phyloP scores from a whole-genome alignment of 2,888 invertebrate species.

The Altica lythri region DNA sequence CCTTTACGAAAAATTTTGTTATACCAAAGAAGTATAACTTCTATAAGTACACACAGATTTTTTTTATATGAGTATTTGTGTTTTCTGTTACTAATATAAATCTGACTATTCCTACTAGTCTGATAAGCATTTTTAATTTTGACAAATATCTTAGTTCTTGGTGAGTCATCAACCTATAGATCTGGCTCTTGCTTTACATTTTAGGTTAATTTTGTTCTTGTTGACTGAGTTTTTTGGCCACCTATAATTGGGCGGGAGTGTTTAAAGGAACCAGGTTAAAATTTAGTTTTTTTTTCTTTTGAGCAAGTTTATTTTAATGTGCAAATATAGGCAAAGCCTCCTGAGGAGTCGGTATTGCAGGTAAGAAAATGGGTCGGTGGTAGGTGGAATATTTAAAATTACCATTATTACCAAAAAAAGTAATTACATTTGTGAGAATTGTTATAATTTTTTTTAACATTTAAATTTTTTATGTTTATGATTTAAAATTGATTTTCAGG shows the following conservation, averaged over 20 bases:
- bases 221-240: constrained; percentile 34
- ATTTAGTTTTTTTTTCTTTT: constrained; percentile 38
- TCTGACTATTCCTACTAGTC: no score
- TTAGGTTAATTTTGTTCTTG: constrained; percentile 32
- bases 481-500: no score
- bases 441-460: no score
- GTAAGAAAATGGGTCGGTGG: constrained; percentile 20
- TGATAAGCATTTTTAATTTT: not conserved
- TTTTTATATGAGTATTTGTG: no score
- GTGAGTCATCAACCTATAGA: constrained; percentile 7
- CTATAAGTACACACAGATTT: no score
- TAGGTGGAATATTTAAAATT: constrained; percentile 19
- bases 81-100: no score
- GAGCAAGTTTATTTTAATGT: constrained; percentile 41
- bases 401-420: constrained; percentile 6
- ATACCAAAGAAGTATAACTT: no score
- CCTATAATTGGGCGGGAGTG: constrained; percentile 25
- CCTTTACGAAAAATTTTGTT: no score
- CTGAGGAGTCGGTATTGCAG: constrained; percentile 23
- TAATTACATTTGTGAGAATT: not conserved
- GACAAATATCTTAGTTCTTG: constrained; percentile 2
- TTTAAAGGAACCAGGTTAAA: constrained; percentile 39
- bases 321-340: constrained; percentile 38
- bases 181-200: constrained; percentile 29
- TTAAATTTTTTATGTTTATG: no score